phyloP scores from a whole-genome alignment of 2,888 invertebrate genomes.

The Nebria brevicollis region DNA sequence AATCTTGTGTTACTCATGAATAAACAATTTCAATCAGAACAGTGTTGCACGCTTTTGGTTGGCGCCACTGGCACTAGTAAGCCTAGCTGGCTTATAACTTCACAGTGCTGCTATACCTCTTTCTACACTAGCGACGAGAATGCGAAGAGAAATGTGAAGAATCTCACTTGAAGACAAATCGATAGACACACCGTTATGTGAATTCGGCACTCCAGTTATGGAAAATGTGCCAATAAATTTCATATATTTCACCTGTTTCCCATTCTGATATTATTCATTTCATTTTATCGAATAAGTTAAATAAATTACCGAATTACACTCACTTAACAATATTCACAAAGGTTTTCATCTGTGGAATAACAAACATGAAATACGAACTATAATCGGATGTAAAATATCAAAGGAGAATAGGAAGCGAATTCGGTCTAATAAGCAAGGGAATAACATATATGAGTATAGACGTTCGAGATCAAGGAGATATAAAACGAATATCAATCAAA shows the following conservation, averaged over 20 bases:
- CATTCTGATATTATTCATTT: not conserved
- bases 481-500: too few species aligned
- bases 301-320: too few species aligned
- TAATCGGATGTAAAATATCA: too few species aligned
- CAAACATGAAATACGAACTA: too few species aligned
- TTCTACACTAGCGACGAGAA: slow-evolving; percentile 15
- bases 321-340: too few species aligned
- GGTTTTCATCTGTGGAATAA: too few species aligned
- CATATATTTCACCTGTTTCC: slow-evolving; percentile 6
- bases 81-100: slow-evolving; percentile 2
- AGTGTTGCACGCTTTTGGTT: slow-evolving; percentile 22
- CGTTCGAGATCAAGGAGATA: too few species aligned
- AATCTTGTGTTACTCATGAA: slow-evolving; percentile 39
- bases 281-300: not conserved
- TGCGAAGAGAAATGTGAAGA: slow-evolving; percentile 34
- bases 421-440: too few species aligned
- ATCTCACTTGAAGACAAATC: slow-evolving; percentile 19
- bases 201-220: slow-evolving; percentile 3
- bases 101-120: not conserved
- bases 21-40: slow-evolving; percentile 43
- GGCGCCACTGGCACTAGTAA: not conserved
- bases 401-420: too few species aligned
- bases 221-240: slow-evolving; percentile 16
- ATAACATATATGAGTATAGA: too few species aligned
- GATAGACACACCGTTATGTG: not conserved